These are phyloP conservation scores for Pediacus dermestoides DNA, from an alignment of 2,888 invertebrate genomes.

Conservation along the genomic window DNA sequence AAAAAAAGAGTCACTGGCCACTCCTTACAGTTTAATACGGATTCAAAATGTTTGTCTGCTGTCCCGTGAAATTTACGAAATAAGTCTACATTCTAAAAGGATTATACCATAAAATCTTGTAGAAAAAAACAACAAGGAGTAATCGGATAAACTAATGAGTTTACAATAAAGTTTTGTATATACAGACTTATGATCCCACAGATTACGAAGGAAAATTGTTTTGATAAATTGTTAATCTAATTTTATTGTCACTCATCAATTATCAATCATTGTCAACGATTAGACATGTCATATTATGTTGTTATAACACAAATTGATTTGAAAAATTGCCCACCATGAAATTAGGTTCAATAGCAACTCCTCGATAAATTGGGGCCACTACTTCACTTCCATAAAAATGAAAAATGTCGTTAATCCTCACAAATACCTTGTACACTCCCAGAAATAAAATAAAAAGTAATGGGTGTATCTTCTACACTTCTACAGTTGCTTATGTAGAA, in stretches of 20 bases:
- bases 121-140: constrained; percentile 15
- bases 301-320: too few relatives aligned
- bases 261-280: constrained; percentile 18
- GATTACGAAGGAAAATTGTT: neutral
- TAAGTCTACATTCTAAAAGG: constrained; percentile 10
- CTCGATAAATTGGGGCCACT: too few relatives aligned
- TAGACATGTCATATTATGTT: constrained; percentile 17
- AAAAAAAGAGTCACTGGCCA: constrained; percentile 12
- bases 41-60: constrained; percentile 21
- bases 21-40: constrained; percentile 16
- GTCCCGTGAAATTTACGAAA: constrained; percentile 17
- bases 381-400: too few relatives aligned
- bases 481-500: too few relatives aligned
- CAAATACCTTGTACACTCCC: too few relatives aligned
- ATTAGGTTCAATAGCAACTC: too few relatives aligned
- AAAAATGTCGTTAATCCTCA: too few relatives aligned
- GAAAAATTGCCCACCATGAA: too few relatives aligned
- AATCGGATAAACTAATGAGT: constrained; percentile 45
- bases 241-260: constrained; percentile 2
- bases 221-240: constrained; percentile 2
- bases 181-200: constrained; percentile 30
- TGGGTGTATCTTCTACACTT: too few relatives aligned
- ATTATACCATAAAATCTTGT: constrained; percentile 12
- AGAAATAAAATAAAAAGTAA: too few relatives aligned
- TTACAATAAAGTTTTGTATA: constrained; percentile 42